phyloP scores from a whole-genome alignment of 1,140 invertebrate genomes.

The Drosophila burlai region DNA sequence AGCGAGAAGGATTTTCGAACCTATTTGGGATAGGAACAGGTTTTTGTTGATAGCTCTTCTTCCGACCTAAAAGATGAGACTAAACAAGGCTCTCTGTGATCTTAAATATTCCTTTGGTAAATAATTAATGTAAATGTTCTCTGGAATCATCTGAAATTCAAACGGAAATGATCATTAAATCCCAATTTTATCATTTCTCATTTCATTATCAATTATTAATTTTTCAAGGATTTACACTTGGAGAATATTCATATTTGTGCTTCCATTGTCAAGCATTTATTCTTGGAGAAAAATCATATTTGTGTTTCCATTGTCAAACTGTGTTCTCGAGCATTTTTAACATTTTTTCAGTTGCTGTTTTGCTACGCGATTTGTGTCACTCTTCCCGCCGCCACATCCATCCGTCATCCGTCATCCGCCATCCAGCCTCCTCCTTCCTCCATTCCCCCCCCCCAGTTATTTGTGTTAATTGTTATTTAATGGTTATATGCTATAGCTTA shows the following conservation, averaged over 20 bases:
- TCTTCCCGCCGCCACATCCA: slow-evolving; percentile 13
- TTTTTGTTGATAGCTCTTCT: too few species aligned
- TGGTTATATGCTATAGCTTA: slow-evolving; percentile 70
- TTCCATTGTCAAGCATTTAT: background rate
- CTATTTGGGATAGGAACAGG: background rate
- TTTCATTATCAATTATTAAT: background rate
- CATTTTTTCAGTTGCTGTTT: slow-evolving; percentile 54
- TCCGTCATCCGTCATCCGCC: slow-evolving; percentile 8
- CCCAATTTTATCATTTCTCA: background rate
- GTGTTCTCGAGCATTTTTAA: slow-evolving; percentile 53
- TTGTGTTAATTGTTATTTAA: slow-evolving; percentile 73
- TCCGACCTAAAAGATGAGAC: too few species aligned
- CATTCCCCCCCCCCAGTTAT: slow-evolving; percentile 21
- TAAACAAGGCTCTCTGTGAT: background rate
- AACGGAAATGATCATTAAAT: background rate
- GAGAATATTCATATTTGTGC: too few species aligned
- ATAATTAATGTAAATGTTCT: background rate
- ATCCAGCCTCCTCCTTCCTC: slow-evolving; percentile 16
- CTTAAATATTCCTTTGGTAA: background rate
- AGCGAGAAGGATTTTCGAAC: background rate
- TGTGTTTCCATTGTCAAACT: slow-evolving; percentile 7
- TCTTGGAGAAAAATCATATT: background rate
- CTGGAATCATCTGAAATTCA: background rate
- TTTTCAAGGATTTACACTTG: background rate
- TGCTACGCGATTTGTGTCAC: slow-evolving; percentile 29